Conservation (phyloP, 2,113 vertebrate genomes). For the Edolisoma coerulescens region DNA sequence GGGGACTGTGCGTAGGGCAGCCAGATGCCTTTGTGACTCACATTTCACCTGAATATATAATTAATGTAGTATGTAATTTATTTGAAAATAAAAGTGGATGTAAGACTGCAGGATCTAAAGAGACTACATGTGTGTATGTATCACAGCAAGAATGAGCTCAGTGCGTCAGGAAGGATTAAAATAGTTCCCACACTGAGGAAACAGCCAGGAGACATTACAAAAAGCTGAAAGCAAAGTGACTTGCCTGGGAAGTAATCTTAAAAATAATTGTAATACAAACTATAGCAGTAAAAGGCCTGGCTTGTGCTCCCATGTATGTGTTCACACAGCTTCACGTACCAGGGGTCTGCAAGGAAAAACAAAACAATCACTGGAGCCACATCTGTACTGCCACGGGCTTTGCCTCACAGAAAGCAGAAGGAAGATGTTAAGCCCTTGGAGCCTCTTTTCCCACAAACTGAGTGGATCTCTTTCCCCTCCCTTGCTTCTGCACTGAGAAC, state of each 20-base stretch:
- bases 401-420: background rate
- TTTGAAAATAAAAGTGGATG: constrained; percentile 8
- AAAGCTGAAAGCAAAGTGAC: background rate
- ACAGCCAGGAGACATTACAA: background rate
- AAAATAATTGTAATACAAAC: background rate
- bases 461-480: background rate
- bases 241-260: background rate
- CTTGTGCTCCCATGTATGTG: background rate
- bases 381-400: background rate
- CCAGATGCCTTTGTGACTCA: background rate
- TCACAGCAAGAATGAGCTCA: background rate
- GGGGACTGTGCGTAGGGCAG: background rate
- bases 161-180: background rate
- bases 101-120: background rate
- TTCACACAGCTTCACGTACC: background rate
- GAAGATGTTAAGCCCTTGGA: background rate
- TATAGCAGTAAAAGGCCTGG: background rate
- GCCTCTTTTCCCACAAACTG: background rate
- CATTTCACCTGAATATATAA: constrained; percentile 21
- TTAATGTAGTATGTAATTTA: constrained; percentile 7
- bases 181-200: constrained; percentile 17
- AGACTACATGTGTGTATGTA: background rate
- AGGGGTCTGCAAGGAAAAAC: background rate
- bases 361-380: background rate
- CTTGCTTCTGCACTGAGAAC: background rate